phyloP scores from a whole-genome alignment of 2,113 vertebrate species.

The Bombycilla garrulus region DNA sequence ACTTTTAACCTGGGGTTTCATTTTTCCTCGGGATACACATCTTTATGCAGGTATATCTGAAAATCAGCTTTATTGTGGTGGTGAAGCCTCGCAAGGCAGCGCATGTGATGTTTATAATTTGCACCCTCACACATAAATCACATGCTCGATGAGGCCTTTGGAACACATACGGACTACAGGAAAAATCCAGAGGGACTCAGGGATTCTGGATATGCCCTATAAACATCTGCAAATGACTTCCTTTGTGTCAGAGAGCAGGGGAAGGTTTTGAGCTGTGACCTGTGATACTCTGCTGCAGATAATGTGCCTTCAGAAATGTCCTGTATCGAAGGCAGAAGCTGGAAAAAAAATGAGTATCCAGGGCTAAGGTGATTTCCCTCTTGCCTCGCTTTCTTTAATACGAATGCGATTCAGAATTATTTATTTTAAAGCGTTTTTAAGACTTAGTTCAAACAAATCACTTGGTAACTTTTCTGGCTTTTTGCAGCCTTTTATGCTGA shows the following conservation, averaged over 20 bases:
- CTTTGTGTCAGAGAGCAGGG: not conserved
- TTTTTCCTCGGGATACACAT: rapidly evolving
- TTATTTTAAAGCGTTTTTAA: not conserved
- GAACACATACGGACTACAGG: not conserved
- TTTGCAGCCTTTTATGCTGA: not conserved
- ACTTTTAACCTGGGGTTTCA: not conserved
- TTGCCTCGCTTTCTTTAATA: not conserved
- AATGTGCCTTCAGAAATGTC: not conserved
- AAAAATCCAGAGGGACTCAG: not conserved
- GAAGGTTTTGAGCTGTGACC: not conserved
- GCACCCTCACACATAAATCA: not conserved
- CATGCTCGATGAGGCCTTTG: not conserved
- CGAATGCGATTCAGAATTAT: not conserved
- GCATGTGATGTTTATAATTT: not conserved
- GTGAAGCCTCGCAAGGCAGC: not conserved
- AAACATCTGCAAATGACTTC: not conserved
- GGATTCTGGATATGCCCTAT: not conserved
- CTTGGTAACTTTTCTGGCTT: not conserved
- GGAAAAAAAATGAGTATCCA: not conserved
- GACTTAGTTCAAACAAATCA: not conserved
- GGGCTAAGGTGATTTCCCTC: slow-evolving; percentile 15
- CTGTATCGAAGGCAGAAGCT: not conserved
- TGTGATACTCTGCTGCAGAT: not conserved
- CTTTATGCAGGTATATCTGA: not conserved
- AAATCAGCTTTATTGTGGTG: not conserved